Evolutionary conservation across 2,797 vertebrate species (phyloP).

Genomic region (Pachyuromys duprasi): DNA sequence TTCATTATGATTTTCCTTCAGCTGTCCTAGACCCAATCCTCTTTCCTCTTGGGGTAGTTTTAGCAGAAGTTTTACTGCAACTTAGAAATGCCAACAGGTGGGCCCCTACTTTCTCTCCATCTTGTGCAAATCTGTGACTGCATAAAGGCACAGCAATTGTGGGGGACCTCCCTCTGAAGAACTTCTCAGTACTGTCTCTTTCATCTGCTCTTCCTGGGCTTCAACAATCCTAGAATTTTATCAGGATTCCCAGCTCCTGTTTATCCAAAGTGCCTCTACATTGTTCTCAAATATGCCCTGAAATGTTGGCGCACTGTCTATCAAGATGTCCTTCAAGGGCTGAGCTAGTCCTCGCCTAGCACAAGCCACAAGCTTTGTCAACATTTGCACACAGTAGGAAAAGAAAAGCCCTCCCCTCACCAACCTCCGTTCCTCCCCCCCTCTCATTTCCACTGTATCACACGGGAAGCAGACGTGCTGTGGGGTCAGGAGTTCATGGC

Average conservation of each 20-base stretch:
- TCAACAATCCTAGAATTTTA: background rate
- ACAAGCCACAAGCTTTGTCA: background rate
- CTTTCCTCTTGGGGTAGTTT: background rate
- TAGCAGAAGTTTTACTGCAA: background rate
- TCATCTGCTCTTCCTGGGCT: background rate
- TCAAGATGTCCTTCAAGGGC: background rate
- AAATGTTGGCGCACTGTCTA: background rate
- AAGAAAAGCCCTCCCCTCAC: background rate
- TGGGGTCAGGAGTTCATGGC: background rate
- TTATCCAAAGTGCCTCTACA: background rate
- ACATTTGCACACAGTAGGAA: background rate
- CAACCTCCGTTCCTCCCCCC: background rate
- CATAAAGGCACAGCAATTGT: background rate
- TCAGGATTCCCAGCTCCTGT: background rate
- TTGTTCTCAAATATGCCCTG: background rate
- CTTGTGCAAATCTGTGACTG: accelerated
- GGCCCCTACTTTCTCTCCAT: background rate
- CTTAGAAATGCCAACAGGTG: background rate
- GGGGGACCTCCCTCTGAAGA: background rate
- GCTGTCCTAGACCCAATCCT: background rate
- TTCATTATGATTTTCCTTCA: background rate
- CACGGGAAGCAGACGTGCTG: background rate
- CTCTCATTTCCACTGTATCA: background rate
- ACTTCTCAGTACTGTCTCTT: background rate
- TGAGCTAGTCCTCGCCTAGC: background rate